Evolutionary conservation across 2,113 vertebrate species (phyloP).

Genomic region (Circaetus gallicus): DNA sequence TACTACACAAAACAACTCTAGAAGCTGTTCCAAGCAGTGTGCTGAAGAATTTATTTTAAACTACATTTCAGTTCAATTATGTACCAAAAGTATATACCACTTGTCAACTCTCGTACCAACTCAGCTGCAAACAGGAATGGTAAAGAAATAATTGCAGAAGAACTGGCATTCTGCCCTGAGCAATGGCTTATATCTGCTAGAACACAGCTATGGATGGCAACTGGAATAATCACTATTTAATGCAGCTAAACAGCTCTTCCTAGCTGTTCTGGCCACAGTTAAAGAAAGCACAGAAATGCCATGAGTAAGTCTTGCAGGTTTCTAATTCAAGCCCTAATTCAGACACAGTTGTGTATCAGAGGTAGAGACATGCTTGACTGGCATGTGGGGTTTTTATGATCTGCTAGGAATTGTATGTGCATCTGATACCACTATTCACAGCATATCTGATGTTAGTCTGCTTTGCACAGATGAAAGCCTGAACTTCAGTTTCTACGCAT

Average conservation of each 20-base stretch:
- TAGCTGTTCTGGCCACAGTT: background rate
- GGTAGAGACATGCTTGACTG: background rate
- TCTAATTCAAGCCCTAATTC: background rate
- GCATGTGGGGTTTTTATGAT: accelerated
- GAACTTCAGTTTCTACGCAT: accelerated
- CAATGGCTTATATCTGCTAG: background rate
- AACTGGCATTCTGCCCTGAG: background rate
- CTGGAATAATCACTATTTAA: background rate
- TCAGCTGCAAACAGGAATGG: background rate
- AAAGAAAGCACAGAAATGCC: background rate
- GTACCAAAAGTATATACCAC: background rate
- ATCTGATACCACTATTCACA: background rate
- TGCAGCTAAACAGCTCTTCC: background rate
- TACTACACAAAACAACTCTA: background rate
- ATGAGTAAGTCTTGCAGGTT: accelerated
- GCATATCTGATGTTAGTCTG: background rate
- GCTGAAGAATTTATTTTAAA: background rate
- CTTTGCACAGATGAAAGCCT: background rate
- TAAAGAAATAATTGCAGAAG: background rate
- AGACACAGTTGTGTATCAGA: background rate
- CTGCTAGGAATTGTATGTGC: background rate
- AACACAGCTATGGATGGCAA: background rate
- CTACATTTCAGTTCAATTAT: background rate
- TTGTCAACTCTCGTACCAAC: background rate
- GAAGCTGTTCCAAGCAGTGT: background rate